Evolutionary conservation across 2,888 invertebrate genomes (phyloP).

Genomic region (Erynnis tages): DNA sequence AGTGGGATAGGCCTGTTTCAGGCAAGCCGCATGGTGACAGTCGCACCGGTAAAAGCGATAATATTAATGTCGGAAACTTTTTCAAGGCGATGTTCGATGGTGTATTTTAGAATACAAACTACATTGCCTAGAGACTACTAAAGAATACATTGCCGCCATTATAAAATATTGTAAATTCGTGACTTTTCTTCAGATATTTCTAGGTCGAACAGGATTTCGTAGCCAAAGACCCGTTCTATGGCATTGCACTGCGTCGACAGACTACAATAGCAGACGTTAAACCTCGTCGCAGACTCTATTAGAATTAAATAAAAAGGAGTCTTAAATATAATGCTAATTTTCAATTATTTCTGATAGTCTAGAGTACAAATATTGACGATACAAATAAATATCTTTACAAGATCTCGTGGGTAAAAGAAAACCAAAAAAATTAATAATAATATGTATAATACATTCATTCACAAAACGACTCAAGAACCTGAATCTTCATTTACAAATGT

Average conservation of each 20-base stretch:
- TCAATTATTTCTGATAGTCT: no score
- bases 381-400: no score
- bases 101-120: slow-evolving; percentile 30
- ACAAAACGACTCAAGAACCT: background rate
- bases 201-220: background rate
- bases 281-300: no score
- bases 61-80: slow-evolving; percentile 21
- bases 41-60: background rate
- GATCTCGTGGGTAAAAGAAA: no score
- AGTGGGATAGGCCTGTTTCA: no score
- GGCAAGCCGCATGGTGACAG: no score
- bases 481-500: background rate
- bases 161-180: background rate
- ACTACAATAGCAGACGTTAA: no score
- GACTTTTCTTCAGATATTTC: background rate
- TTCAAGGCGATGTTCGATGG: slow-evolving; percentile 31
- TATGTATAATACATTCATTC: background rate
- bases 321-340: no score
- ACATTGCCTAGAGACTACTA: no score
- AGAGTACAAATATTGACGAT: no score
- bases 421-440: background rate
- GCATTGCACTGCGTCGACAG: no score
- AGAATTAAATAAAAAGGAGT: no score
- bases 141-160: background rate
- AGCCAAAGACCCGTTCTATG: background rate